A percentile compares a stretch with the other conserved stretches of the same genome.
phyloP scores from a whole-genome alignment of 1,140 invertebrate species.

The Neomicropteryx cornuta region DNA sequence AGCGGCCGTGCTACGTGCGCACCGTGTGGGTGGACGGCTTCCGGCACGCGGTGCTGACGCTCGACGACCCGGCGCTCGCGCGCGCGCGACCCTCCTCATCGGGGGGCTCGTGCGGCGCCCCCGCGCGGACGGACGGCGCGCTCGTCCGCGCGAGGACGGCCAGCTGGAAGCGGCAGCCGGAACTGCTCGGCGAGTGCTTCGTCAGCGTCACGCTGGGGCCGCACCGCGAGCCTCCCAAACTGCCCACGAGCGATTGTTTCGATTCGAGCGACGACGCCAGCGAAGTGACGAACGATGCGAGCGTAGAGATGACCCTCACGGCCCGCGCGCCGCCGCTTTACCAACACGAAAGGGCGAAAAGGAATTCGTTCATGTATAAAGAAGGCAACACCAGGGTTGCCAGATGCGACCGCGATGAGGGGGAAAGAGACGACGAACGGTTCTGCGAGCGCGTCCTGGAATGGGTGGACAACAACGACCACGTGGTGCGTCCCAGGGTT shows the following conservation, averaged over 20 bases:
- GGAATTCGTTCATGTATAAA: too few relatives aligned
- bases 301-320: slow-evolving; percentile 2
- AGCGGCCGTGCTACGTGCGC: slow-evolving; percentile 53
- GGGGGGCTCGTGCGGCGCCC: slow-evolving; percentile 10
- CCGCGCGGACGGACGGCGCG: too few relatives aligned
- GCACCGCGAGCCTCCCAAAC: slow-evolving; percentile 1
- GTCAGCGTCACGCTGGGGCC: neutral
- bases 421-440: too few relatives aligned
- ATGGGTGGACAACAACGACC: too few relatives aligned
- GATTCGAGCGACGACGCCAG: too few relatives aligned
- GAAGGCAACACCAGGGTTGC: too few relatives aligned
- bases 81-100: slow-evolving; percentile 10
- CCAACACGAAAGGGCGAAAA: slow-evolving; percentile 10
- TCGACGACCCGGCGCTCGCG: slow-evolving; percentile 44
- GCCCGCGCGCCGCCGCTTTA: slow-evolving; percentile 20
- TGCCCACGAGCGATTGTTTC: too few relatives aligned
- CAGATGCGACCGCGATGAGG: too few relatives aligned
- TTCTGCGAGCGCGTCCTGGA: too few relatives aligned
- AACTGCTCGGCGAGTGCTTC: slow-evolving; percentile 14
- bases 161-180: too few relatives aligned
- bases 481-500: too few relatives aligned
- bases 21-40: slow-evolving; percentile 61
- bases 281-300: slow-evolving; percentile 8
- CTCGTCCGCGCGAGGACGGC: too few relatives aligned
- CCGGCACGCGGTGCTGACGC: slow-evolving; percentile 54